Evolutionary conservation across 1,140 invertebrate species (phyloP).

Genomic region (Nymphalis io): DNA sequence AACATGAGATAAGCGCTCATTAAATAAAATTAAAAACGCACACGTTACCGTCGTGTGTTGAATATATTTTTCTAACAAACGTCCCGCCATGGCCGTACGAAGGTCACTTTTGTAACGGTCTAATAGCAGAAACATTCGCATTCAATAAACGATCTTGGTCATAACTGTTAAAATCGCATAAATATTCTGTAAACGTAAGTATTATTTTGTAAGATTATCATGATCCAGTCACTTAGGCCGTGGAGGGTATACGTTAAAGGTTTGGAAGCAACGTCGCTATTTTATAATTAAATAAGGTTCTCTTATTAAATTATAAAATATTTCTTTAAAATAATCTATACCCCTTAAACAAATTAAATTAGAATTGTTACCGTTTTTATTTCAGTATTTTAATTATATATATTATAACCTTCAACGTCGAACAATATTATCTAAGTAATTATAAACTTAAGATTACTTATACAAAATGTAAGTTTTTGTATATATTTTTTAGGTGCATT

Average conservation of each 20-base stretch:
- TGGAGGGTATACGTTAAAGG: not conserved
- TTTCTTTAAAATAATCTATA: too few relatives aligned
- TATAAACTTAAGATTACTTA: too few relatives aligned
- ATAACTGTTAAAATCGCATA: constrained; percentile 39
- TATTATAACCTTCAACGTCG: too few relatives aligned
- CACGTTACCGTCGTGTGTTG: constrained; percentile 24
- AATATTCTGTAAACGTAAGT: constrained; percentile 40
- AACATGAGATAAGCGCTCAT: not conserved
- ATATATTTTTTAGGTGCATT: too few relatives aligned
- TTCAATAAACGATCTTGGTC: constrained; percentile 35
- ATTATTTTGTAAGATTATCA: constrained; percentile 22
- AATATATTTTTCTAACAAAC: constrained; percentile 40
- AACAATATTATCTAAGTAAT: too few relatives aligned
- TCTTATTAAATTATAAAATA: too few relatives aligned
- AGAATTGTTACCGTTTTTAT: too few relatives aligned
- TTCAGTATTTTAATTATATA: too few relatives aligned
- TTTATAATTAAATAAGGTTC: too few relatives aligned
- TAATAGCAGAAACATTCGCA: constrained; percentile 31
- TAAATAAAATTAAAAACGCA: not conserved
- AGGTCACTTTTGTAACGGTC: constrained; percentile 43
- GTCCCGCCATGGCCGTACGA: constrained; percentile 35
- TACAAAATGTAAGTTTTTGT: too few relatives aligned
- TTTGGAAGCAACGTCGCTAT: not conserved
- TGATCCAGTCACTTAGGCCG: not conserved
- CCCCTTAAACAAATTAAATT: too few relatives aligned